phyloP scores from a whole-genome alignment of 2,113 vertebrate genomes.

The Phrynocephalus versicolor region DNA sequence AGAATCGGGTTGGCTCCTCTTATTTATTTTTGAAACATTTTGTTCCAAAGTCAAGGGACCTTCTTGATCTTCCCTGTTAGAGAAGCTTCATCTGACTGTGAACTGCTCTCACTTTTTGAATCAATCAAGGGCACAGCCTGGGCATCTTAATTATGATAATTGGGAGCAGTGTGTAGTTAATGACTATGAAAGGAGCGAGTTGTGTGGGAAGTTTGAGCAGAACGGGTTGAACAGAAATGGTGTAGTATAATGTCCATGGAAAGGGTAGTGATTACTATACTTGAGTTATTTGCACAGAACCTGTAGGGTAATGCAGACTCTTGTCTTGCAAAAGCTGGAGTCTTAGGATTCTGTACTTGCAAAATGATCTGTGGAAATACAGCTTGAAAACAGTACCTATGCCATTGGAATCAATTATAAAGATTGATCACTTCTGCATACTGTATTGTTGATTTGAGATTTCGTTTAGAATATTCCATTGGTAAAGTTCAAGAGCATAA shows the following conservation, averaged over 20 bases:
- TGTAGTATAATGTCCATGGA: conserved; percentile 33
- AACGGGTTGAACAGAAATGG: background rate
- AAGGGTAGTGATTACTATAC: background rate
- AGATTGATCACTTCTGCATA: background rate
- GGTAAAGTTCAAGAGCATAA: background rate
- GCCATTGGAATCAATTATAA: background rate
- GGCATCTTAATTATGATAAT: conserved; percentile 51
- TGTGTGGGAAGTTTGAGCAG: conserved; percentile 7
- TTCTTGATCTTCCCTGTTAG: conserved; percentile 47
- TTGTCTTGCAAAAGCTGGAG: background rate
- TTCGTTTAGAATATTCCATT: background rate
- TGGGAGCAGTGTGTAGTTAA: conserved; percentile 30
- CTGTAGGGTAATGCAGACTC: background rate
- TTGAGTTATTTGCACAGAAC: conserved; percentile 21
- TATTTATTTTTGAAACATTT: conserved; percentile 20
- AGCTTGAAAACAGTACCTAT: background rate
- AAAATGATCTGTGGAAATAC: background rate
- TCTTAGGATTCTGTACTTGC: background rate
- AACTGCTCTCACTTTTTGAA: conserved; percentile 39
- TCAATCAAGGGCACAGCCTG: conserved; percentile 57
- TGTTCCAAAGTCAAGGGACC: conserved; percentile 15
- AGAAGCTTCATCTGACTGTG: conserved; percentile 22
- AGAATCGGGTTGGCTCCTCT: background rate
- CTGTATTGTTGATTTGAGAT: too few relatives aligned
- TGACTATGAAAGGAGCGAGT: conserved; percentile 36